Conservation (phyloP, 2,888 invertebrate genomes). For the Drosophila pseudotalamancana region DNA sequence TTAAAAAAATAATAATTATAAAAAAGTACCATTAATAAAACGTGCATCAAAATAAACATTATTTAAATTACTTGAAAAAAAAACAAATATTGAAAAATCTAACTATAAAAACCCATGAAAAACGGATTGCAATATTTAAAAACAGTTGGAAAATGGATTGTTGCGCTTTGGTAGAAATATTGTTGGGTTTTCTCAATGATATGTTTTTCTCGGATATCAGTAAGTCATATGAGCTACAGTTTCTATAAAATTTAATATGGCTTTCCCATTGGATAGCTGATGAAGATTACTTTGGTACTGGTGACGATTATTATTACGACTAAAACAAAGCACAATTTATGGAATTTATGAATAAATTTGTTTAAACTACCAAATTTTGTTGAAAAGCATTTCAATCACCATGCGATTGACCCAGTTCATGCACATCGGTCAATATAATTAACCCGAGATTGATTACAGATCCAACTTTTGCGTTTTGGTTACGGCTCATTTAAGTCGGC, state of each 20-base stretch:
- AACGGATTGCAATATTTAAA: neutral
- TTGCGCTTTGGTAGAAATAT: constrained; percentile 50
- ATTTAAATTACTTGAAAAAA: constrained; percentile 12
- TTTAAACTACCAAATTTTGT: constrained; percentile 25
- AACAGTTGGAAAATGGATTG: constrained; percentile 33
- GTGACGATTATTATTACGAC: constrained; percentile 32
- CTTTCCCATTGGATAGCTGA: constrained; percentile 38
- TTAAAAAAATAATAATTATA: no score
- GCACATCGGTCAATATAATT: constrained; percentile 17
- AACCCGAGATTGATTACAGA: constrained; percentile 14
- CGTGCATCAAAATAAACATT: neutral
- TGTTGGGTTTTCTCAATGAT: constrained; percentile 53
- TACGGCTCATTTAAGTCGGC: constrained; percentile 64
- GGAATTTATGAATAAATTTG: constrained; percentile 35
- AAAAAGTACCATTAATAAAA: neutral
- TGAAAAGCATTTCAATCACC: constrained; percentile 40
- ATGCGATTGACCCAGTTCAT: constrained; percentile 38
- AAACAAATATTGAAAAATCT: neutral
- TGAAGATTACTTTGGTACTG: constrained; percentile 50
- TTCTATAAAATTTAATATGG: neutral
- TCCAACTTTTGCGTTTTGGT: constrained; percentile 27
- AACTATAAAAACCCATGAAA: constrained; percentile 6
- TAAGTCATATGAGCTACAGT: constrained; percentile 17
- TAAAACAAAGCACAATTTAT: constrained; percentile 11
- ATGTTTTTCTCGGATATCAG: constrained; percentile 58